These are phyloP conservation scores for Ophiothrix spiculata DNA, from an alignment of 35 echinoderm and acorn worm species.

Conservation along the genomic window DNA sequence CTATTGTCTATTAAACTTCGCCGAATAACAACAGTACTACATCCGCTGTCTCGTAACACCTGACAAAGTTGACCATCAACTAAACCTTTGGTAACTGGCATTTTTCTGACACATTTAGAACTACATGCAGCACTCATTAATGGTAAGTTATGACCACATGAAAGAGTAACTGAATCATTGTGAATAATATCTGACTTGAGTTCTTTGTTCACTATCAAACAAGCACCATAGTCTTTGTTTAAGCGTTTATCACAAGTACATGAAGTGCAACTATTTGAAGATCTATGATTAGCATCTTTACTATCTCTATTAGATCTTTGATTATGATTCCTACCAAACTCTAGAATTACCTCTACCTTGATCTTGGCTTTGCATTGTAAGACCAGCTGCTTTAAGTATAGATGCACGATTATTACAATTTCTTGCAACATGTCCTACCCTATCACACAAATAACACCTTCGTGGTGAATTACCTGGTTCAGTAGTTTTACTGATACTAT, in stretches of 20 bases:
- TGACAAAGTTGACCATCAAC: background rate
- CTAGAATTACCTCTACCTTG: no score
- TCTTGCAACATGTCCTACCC: slow-evolving; percentile 21
- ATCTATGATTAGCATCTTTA: background rate
- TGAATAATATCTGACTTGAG: background rate
- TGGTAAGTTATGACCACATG: slow-evolving; percentile 45
- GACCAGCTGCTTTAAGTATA: background rate
- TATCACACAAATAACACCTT: slow-evolving; percentile 42
- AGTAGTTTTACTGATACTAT: no score
- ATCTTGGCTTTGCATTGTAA: no score
- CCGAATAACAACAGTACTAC: slow-evolving; percentile 40
- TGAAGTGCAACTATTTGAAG: background rate
- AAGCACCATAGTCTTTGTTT: background rate
- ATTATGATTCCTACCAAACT: background rate
- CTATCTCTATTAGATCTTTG: background rate
- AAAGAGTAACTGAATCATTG: slow-evolving; percentile 19
- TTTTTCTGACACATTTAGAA: background rate
- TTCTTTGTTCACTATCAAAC: background rate
- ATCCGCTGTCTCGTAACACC: slow-evolving; percentile 53
- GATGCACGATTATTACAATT: slow-evolving; percentile 19
- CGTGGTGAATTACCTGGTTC: no score
- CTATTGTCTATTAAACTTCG: slow-evolving; percentile 20
- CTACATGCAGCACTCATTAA: slow-evolving; percentile 24
- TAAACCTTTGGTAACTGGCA: slow-evolving; percentile 36
- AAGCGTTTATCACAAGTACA: background rate